Evolutionary conservation across 2,113 vertebrate species (phyloP).

Genomic region (Pantherophis guttatus): DNA sequence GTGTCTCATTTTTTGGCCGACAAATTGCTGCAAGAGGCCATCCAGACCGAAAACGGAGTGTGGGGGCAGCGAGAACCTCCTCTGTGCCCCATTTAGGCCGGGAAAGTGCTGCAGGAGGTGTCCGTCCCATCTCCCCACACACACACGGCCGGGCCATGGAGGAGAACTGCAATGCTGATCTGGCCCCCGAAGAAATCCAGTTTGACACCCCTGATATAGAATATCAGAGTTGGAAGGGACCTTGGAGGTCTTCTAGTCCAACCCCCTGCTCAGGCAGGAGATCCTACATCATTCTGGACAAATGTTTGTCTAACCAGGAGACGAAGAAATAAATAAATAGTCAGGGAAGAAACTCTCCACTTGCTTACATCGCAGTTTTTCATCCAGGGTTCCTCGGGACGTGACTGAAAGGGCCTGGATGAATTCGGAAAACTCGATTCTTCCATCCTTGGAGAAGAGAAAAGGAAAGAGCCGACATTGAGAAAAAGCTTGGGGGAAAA

Average conservation of each 20-base stretch:
- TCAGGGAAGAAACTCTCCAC: neutral
- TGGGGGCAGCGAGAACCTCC: too few species aligned
- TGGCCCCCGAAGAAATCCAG: too few species aligned
- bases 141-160: too few species aligned
- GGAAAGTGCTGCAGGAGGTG: too few species aligned
- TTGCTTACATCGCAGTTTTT: slow-evolving; percentile 94
- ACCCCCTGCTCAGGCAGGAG: neutral
- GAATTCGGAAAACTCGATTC: slow-evolving; percentile 97
- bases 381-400: slow-evolving; percentile 93
- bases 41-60: too few species aligned
- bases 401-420: slow-evolving; percentile 98
- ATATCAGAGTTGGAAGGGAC: neutral
- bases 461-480: neutral
- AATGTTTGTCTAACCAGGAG: neutral
- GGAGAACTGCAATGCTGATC: too few species aligned
- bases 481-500: too few species aligned
- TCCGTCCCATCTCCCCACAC: too few species aligned
- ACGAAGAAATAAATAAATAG: neutral
- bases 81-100: too few species aligned
- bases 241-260: neutral
- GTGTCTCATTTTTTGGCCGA: too few species aligned
- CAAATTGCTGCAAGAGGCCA: too few species aligned
- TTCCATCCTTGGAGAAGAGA: slow-evolving; percentile 81
- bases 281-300: neutral
- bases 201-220: too few species aligned